A percentile compares a stretch with the other conserved stretches of the same genome.
These are phyloP conservation scores for Cydia pomonella DNA, from an alignment of 1,140 invertebrate species.

Conservation along the genomic window DNA sequence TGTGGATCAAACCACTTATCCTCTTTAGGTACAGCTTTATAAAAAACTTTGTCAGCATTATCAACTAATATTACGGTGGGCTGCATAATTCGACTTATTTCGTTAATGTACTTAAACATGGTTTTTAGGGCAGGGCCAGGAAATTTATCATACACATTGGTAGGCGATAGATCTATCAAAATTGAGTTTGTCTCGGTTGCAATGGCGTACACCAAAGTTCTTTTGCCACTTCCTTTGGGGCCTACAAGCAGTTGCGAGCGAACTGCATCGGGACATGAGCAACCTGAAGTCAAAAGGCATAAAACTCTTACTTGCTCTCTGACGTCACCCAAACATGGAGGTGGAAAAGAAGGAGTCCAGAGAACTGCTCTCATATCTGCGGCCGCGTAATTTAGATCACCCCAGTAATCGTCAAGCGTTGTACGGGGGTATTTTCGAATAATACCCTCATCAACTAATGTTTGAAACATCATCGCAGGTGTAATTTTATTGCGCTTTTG, in stretches of 20 bases:
- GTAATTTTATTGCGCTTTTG: conserved; percentile 60
- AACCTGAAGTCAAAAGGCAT: conserved; percentile 64
- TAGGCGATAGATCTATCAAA: conserved; percentile 68
- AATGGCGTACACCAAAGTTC: conserved; percentile 64
- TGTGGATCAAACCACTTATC: conserved; percentile 82
- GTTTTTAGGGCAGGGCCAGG: conserved; percentile 65
- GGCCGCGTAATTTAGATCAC: conserved; percentile 67
- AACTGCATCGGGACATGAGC: conserved; percentile 53
- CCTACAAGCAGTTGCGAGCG: conserved; percentile 64
- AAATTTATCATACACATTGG: conserved; percentile 69
- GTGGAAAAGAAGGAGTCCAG: conserved; percentile 69
- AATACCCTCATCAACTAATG: conserved; percentile 67
- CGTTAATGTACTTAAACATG: conserved; percentile 68
- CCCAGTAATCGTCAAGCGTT: conserved; percentile 68
- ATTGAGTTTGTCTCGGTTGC: conserved; percentile 72
- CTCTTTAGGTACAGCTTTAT: conserved; percentile 86
- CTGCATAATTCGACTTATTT: conserved; percentile 85
- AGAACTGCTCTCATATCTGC: conserved; percentile 64
- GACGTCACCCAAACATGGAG: conserved; percentile 64
- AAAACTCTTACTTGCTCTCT: conserved; percentile 66
- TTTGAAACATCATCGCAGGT: conserved; percentile 66
- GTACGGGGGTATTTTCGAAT: conserved; percentile 60
- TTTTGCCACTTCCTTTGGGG: conserved; percentile 65
- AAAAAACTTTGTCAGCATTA: conserved; percentile 91
- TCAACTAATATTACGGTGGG: conserved; percentile 92